Conservation (phyloP, 2,113 vertebrate species). For the Galbula dea region DNA sequence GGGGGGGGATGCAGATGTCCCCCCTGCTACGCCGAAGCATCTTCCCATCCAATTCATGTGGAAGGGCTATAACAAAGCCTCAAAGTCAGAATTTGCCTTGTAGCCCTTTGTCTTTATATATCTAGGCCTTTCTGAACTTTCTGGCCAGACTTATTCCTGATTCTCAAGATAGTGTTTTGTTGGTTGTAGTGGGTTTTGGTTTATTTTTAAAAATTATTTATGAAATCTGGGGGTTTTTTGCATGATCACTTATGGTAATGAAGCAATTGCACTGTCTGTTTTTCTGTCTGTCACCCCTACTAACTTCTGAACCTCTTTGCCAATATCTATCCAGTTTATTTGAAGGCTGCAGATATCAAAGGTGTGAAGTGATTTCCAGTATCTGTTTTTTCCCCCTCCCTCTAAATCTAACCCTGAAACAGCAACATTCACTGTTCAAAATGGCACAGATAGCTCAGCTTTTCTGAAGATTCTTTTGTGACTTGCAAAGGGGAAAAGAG, state of each 20-base stretch:
- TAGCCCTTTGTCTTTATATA: not conserved
- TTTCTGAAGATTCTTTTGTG: not conserved
- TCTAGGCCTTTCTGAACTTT: not conserved
- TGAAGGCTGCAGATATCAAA: constrained; percentile 19
- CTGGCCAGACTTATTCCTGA: not conserved
- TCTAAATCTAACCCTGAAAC: not conserved
- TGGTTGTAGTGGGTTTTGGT: fast-evolving
- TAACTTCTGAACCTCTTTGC: constrained; percentile 42
- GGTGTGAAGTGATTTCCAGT: constrained; percentile 23
- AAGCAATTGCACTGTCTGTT: constrained; percentile 31
- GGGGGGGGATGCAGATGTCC: fast-evolving
- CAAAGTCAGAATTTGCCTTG: not conserved
- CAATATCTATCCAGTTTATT: constrained; percentile 26
- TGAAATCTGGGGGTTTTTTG: constrained; percentile 17
- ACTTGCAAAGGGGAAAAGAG: not conserved
- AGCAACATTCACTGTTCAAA: not conserved
- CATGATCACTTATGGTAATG: not conserved
- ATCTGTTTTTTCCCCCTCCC: not conserved
- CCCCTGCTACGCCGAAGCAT: fast-evolving
- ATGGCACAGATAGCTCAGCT: not conserved
- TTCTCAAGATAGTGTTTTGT: not conserved
- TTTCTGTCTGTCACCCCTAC: constrained; percentile 44
- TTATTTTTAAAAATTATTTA: constrained; percentile 26
- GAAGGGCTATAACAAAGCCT: not conserved
- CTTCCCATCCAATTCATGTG: not conserved